A percentile compares a stretch with the other conserved stretches of the same genome.
These are phyloP conservation scores for Luehdorfia chinensis DNA, from an alignment of 1,140 invertebrate species.

Conservation along the genomic window DNA sequence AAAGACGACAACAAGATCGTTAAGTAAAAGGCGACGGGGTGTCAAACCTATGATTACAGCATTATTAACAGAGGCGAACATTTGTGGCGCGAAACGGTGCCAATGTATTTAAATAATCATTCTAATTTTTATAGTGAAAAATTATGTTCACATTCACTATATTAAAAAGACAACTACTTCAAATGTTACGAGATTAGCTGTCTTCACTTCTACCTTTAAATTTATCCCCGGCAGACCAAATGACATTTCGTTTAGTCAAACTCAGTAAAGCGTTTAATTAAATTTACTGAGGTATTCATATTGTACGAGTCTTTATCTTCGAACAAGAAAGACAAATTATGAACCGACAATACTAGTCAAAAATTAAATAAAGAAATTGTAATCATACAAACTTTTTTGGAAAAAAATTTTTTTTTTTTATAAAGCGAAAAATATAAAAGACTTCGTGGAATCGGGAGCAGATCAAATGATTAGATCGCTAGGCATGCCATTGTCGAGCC, in stretches of 20 bases:
- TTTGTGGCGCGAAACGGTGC: slow-evolving; percentile 58
- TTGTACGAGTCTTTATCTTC: not conserved
- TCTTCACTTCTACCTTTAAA: not conserved
- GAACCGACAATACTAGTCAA: no score
- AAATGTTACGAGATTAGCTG: not conserved
- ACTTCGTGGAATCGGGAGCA: slow-evolving; percentile 52
- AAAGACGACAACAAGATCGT: not conserved
- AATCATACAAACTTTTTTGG: no score
- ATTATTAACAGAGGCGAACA: slow-evolving; percentile 56
- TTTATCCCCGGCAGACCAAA: not conserved
- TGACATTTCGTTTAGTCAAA: not conserved
- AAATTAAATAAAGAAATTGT: no score
- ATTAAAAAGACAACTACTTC: not conserved
- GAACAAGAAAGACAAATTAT: no score
- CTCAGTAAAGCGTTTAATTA: not conserved
- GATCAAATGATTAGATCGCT: slow-evolving; percentile 44
- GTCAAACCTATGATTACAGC: slow-evolving; percentile 70
- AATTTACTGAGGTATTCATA: not conserved
- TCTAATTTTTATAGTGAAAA: slow-evolving; percentile 4
- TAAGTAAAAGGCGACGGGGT: slow-evolving; percentile 31
- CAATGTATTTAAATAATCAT: slow-evolving; percentile 28
- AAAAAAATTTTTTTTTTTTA: no score
- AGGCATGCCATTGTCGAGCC: slow-evolving; percentile 54
- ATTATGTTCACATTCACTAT: slow-evolving; percentile 1
- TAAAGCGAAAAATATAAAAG: slow-evolving; percentile 48